phyloP scores from a whole-genome alignment of 2,797 vertebrate genomes.

The Aeoliscus strigatus region DNA sequence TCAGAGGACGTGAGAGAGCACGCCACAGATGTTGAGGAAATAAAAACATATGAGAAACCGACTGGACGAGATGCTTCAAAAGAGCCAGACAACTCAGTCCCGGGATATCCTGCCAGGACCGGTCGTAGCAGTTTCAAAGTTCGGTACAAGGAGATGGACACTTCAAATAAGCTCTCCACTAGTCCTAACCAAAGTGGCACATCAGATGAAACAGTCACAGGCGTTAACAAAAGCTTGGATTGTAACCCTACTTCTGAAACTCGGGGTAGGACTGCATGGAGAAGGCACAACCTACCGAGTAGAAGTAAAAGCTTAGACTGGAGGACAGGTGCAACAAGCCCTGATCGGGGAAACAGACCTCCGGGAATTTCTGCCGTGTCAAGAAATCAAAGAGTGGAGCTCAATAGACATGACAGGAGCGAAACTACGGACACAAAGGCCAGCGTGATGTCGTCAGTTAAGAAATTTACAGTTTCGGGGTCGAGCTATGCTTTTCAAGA shows the following conservation, averaged over 20 bases:
- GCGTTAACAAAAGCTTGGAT: constrained; percentile 18
- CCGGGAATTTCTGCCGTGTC: constrained; percentile 3
- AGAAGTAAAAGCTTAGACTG: constrained; percentile 69
- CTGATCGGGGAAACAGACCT: constrained; percentile 5
- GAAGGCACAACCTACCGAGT: constrained; percentile 19
- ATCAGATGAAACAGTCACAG: constrained; percentile 18
- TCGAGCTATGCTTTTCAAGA: constrained; percentile 6
- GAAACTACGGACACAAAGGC: constrained; percentile 7
- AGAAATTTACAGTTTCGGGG: constrained; percentile 16
- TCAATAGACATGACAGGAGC: constrained; percentile 1
- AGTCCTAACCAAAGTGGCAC: constrained; percentile 25
- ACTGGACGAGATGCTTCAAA: constrained; percentile 9
- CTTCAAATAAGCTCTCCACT: constrained; percentile 7
- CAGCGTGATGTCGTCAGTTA: constrained; percentile 20
- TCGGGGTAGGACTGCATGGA: constrained; percentile 44
- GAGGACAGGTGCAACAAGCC: constrained; percentile 25
- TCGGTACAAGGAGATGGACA: constrained; percentile 27
- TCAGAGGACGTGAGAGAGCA: constrained; percentile 6
- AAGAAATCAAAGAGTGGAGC: constrained; percentile 6
- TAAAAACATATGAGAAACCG: background rate
- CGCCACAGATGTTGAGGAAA: background rate
- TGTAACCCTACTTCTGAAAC: constrained; percentile 12
- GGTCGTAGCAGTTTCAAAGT: constrained; percentile 7
- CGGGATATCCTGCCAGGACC: constrained; percentile 21
- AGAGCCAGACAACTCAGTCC: constrained; percentile 11